Evolutionary conservation across 1,140 invertebrate species (phyloP).

Genomic region (Agrypnia vestita): DNA sequence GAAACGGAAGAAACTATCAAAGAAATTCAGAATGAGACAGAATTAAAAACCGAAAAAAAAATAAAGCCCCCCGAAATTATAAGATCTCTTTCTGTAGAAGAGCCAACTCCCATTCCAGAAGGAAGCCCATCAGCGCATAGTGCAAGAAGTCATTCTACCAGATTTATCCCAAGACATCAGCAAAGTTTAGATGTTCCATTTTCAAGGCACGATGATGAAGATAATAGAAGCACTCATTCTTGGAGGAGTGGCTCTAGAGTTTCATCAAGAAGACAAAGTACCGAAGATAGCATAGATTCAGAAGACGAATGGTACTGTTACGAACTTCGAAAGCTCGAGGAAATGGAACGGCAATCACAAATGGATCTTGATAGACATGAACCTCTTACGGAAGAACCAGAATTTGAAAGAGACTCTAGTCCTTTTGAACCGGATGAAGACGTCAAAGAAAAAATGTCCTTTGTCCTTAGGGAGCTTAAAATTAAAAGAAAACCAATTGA

Average conservation of each 20-base stretch:
- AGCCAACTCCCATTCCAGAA: slow-evolving; percentile 72
- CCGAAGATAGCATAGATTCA: slow-evolving; percentile 93
- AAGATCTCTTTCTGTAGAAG: slow-evolving; percentile 66
- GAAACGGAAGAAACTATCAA: slow-evolving; percentile 65
- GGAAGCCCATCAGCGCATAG: slow-evolving; percentile 79
- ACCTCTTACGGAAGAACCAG: slow-evolving; percentile 76
- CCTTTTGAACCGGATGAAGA: slow-evolving; percentile 78
- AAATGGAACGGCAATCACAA: slow-evolving; percentile 85
- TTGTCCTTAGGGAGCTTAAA: slow-evolving; percentile 82
- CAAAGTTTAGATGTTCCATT: slow-evolving; percentile 87
- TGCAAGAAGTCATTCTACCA: slow-evolving; percentile 72
- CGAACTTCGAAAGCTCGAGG: slow-evolving; percentile 88
- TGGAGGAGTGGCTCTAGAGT: slow-evolving; percentile 88
- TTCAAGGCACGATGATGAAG: slow-evolving; percentile 84
- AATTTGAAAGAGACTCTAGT: slow-evolving; percentile 69
- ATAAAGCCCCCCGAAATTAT: slow-evolving; percentile 68
- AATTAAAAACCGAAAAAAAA: slow-evolving; percentile 64
- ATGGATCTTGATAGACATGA: slow-evolving; percentile 78
- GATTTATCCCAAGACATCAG: slow-evolving; percentile 80
- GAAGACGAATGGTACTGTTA: slow-evolving; percentile 96
- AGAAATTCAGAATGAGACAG: slow-evolving; percentile 59
- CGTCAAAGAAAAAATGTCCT: slow-evolving; percentile 85
- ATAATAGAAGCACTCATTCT: slow-evolving; percentile 88
- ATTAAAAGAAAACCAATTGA: slow-evolving; percentile 74
- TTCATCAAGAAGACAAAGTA: slow-evolving; percentile 91